Evolutionary conservation across 1,140 invertebrate species (phyloP).

Genomic region (Drosophila bocki): DNA sequence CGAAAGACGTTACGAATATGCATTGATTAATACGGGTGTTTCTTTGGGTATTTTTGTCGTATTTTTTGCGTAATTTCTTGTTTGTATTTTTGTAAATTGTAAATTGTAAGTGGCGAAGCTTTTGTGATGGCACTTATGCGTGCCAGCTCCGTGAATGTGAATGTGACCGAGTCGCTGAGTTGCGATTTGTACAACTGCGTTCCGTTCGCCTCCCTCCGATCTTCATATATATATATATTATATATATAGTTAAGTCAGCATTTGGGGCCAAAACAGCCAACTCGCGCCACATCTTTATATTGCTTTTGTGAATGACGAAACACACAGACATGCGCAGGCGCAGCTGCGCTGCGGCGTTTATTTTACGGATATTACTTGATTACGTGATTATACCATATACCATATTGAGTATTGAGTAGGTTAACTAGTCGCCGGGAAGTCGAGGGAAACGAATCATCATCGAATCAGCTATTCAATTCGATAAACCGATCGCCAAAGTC

Average conservation of each 20-base stretch:
- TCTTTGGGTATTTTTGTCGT: neutral
- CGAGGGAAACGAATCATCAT: constrained; percentile 21
- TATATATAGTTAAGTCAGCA: constrained; percentile 32
- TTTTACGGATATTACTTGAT: constrained; percentile 38
- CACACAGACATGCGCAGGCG: constrained; percentile 36
- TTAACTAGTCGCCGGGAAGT: constrained; percentile 50
- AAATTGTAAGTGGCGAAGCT: constrained; percentile 51
- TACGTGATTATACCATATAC: constrained; percentile 46
- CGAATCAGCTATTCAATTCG: neutral
- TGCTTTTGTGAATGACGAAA: constrained; percentile 73
- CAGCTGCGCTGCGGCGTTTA: constrained; percentile 52
- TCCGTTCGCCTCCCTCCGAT: constrained; percentile 23
- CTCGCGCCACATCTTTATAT: constrained; percentile 74
- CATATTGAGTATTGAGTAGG: constrained; percentile 43
- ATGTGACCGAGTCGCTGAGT: constrained; percentile 71
- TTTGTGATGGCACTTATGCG: constrained; percentile 43
- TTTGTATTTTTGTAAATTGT: constrained; percentile 58
- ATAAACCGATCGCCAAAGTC: neutral
- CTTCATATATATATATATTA: constrained; percentile 6
- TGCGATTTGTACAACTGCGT: constrained; percentile 65
- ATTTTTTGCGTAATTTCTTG: neutral
- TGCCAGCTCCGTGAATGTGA: constrained; percentile 44
- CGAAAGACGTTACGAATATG: constrained; percentile 50
- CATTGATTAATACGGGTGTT: constrained; percentile 43
- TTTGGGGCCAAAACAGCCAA: constrained; percentile 46